Base-by-base conservation (phyloP, 2,888 invertebrate genomes). In the Neoascia interrupta region DNA sequence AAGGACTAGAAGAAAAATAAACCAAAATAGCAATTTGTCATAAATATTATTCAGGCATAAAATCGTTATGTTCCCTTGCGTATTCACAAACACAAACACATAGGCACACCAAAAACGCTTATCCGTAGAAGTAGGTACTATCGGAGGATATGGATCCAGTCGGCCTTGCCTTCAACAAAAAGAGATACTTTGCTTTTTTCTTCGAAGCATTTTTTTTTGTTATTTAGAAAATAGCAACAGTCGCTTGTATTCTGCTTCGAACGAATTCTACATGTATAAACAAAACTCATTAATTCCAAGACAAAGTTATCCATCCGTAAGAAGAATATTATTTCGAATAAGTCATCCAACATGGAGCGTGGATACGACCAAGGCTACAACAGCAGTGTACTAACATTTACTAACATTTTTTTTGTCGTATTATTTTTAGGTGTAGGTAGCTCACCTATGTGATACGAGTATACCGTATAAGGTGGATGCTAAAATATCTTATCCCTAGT, bases 21-120 rank as follows among this genome's bases (percentile, higher is more conserved):
- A 51, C 19, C 54, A 56, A 70, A 63, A 63, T 37, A 63, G 51
- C 63, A 75, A 75, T 75, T 70, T 69, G 70, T 70, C 75, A 70
- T 75, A 63, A 69, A 75, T 63, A 70, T 56, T 54, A 56, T 75
- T 75, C 69, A 63, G 51, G 69, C 75, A 63, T 75, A 43, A 75
- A 75, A 75, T 75, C 69, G 36, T 56, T 69, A 53, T 49, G 36
- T 41, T 43, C 16, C 31, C 37, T 47, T 26, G 56, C 28, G 37
- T 49, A 47, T 26, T 41, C 13, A 34, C 64, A 56, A 47, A n/a
- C 39, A 41, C 16, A 64, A 19, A 41, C 31, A 39, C n/a, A n/a
- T n/a, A n/a, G n/a, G n/a, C n/a, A n/a, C n/a, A n/a, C n/a, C n/a
- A n/a, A n/a, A n/a, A n/a, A n/a, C n/a, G n/a, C 49, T 13, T 64